phyloP scores from a whole-genome alignment of 2,888 invertebrate genomes.

The Xestia c-nigrum region DNA sequence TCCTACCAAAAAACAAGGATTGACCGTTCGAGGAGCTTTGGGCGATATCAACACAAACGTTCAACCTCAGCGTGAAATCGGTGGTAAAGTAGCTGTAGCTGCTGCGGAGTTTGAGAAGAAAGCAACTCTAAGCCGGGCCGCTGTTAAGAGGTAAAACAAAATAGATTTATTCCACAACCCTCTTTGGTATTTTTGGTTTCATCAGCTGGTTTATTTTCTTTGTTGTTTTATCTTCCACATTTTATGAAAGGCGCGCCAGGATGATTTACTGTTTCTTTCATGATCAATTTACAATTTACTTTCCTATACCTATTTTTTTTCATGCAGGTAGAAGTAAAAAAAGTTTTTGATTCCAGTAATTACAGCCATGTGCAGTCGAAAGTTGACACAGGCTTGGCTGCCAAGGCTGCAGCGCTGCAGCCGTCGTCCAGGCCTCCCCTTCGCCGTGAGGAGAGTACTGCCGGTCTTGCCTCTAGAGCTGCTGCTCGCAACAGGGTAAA shows the following conservation, averaged over 20 bases:
- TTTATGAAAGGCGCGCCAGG: background rate
- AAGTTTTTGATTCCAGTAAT: slow-evolving; percentile 72
- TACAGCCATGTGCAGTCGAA: slow-evolving; percentile 88
- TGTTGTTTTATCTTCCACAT: background rate
- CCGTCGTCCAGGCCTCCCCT: slow-evolving; percentile 80
- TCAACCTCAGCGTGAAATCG: slow-evolving; percentile 78
- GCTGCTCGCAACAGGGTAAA: slow-evolving; percentile 78
- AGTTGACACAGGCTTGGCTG: slow-evolving; percentile 83
- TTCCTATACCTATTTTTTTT: background rate
- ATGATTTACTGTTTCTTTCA: too few relatives aligned
- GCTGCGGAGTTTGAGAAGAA: slow-evolving; percentile 85
- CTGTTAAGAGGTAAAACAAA: slow-evolving; percentile 74
- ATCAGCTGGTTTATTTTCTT: slow-evolving; percentile 27
- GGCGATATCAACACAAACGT: slow-evolving; percentile 86
- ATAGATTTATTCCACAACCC: slow-evolving; percentile 10
- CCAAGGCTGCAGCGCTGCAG: slow-evolving; percentile 71
- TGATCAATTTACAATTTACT: background rate
- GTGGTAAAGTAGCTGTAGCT: slow-evolving; percentile 80
- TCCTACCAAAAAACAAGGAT: slow-evolving; percentile 79
- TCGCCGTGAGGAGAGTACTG: slow-evolving; percentile 86
- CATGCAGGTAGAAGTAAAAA: slow-evolving; percentile 53
- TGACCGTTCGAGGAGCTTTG: slow-evolving; percentile 82
- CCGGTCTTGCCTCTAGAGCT: slow-evolving; percentile 80
- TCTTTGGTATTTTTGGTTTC: slow-evolving; percentile 6
- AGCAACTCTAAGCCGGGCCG: slow-evolving; percentile 72